These are phyloP conservation scores for Rhaphigaster nebulosa DNA, from an alignment of 2,888 invertebrate species.

Conservation along the genomic window DNA sequence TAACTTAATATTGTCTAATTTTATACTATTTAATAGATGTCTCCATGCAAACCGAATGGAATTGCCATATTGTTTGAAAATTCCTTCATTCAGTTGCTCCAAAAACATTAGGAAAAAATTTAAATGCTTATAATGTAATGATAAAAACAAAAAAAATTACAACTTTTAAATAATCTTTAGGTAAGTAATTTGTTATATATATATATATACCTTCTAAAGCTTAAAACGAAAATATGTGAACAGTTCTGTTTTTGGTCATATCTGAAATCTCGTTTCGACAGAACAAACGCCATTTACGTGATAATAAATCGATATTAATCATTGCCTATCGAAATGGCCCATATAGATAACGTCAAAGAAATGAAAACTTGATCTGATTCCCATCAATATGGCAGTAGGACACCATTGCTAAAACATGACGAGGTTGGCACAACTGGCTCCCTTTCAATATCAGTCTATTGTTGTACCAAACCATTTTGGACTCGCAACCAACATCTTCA, in stretches of 20 bases:
- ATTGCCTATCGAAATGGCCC: neutral
- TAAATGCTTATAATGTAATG: too few species aligned
- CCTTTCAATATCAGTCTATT: neutral
- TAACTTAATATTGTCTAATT: too few species aligned
- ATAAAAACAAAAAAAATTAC: too few species aligned
- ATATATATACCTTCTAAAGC: too few species aligned
- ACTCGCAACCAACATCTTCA: neutral
- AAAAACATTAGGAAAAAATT: too few species aligned
- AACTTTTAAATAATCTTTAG: too few species aligned
- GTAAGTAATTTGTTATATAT: too few species aligned
- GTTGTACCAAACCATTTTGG: neutral
- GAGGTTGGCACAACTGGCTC: neutral
- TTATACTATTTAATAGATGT: too few species aligned
- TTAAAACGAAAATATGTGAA: too few species aligned
- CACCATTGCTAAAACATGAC: neutral
- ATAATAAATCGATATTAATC: constrained; percentile 1
- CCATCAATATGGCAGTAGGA: neutral
- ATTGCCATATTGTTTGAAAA: too few species aligned
- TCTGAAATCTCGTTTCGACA: neutral
- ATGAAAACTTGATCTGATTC: neutral
- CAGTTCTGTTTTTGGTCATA: neutral
- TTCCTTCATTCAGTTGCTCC: too few species aligned
- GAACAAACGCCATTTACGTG: neutral
- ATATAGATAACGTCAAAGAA: neutral
- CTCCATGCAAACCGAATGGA: too few species aligned